These are phyloP conservation scores for Cossypha dichroa DNA, from an alignment of 2,797 vertebrate genomes.

Conservation along the genomic window DNA sequence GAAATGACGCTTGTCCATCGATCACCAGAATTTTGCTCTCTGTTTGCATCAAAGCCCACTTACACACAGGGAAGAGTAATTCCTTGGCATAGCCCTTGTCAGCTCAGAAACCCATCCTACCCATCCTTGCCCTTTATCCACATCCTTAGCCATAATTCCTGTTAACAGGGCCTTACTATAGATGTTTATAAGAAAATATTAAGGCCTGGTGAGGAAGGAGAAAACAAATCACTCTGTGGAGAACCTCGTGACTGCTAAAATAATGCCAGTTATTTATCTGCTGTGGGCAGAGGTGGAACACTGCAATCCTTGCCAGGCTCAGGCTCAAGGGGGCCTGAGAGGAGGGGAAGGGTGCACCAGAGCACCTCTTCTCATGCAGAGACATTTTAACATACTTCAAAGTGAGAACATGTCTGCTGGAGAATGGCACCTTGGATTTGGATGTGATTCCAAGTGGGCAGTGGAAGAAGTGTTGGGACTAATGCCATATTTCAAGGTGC, in stretches of 20 bases:
- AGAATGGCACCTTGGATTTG: conserved; percentile 52
- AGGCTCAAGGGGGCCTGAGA: conserved; percentile 14
- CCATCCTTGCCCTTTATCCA: not conserved
- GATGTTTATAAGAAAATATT: conserved; percentile 69
- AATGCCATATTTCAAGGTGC: conserved; percentile 18
- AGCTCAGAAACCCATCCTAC: not conserved
- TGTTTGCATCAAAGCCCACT: not conserved
- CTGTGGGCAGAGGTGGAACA: conserved; percentile 64
- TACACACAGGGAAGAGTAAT: not conserved
- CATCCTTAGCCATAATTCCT: conserved; percentile 56
- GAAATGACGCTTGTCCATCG: not conserved
- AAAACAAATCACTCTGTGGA: conserved; percentile 70
- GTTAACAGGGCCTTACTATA: conserved; percentile 43
- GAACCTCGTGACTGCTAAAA: conserved; percentile 64
- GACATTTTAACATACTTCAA: conserved; percentile 65
- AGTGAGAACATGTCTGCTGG: conserved; percentile 36
- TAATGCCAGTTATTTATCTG: conserved; percentile 69
- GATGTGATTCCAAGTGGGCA: conserved; percentile 15
- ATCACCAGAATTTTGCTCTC: not conserved
- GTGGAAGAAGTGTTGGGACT: conserved; percentile 15
- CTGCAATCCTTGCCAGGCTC: conserved; percentile 52
- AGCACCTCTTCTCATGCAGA: conserved; percentile 56
- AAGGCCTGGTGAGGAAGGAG: conserved; percentile 59
- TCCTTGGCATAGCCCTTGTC: not conserved
- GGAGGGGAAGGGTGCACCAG: conserved; percentile 31